These are phyloP conservation scores for Zaprionus kolodkinae DNA, from an alignment of 1,140 invertebrate genomes.

Conservation along the genomic window DNA sequence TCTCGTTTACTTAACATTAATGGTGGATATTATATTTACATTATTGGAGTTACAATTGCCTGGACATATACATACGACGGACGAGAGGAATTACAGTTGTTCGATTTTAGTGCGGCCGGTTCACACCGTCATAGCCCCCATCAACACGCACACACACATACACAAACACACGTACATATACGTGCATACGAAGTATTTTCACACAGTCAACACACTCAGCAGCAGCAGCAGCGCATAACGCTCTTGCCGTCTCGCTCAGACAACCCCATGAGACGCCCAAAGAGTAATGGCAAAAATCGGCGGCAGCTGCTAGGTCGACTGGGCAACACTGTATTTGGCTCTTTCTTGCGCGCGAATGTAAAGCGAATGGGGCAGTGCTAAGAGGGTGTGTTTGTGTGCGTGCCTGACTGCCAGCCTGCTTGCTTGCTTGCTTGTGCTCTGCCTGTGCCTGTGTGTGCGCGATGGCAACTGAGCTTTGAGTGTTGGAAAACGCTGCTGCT, in stretches of 20 bases:
- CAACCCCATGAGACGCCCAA: conserved; percentile 44
- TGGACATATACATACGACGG: neutral
- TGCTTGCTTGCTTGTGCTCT: too few relatives aligned
- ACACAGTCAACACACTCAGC: conserved; percentile 24
- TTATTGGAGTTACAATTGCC: conserved; percentile 16
- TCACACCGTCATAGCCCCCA: conserved; percentile 72
- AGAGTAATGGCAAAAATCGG: conserved; percentile 36
- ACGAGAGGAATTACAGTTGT: conserved; percentile 46
- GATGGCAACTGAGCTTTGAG: conserved; percentile 44
- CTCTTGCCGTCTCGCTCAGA: conserved; percentile 48
- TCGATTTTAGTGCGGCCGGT: conserved; percentile 66
- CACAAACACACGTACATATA: conserved; percentile 15
- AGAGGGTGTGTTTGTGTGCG: conserved; percentile 57
- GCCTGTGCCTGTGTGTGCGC: conserved; percentile 5
- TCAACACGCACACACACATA: conserved; percentile 51
- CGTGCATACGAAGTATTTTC: conserved; percentile 26
- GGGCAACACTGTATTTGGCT: conserved; percentile 53
- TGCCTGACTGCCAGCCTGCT: neutral
- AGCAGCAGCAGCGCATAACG: conserved; percentile 11
- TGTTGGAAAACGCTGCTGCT: conserved; percentile 61
- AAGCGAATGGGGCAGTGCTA: conserved; percentile 74
- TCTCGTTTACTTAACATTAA: conserved; percentile 5
- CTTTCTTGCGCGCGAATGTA: conserved; percentile 53
- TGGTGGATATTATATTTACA: conserved; percentile 26
- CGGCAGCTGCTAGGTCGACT: conserved; percentile 61